A percentile compares a stretch with the other conserved stretches of the same genome.
phyloP scores from a whole-genome alignment of 2,888 invertebrate genomes.

The Ichneumoninae sp. region DNA sequence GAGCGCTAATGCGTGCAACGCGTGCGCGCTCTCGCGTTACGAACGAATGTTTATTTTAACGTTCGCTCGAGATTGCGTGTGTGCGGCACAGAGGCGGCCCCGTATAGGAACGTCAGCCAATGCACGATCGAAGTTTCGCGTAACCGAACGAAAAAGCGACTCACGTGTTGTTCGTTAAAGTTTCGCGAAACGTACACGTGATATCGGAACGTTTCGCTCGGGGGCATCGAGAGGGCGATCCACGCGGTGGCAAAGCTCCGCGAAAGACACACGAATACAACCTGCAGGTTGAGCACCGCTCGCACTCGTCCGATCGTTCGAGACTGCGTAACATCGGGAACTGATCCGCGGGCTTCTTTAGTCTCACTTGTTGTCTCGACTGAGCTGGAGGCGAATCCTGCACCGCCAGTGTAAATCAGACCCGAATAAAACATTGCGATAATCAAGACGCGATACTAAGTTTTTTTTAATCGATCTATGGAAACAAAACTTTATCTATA shows the following conservation, averaged over 20 bases:
- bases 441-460: background rate
- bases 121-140: slow-evolving; percentile 9
- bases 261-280: slow-evolving; percentile 45
- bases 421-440: background rate
- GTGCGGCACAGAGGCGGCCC: slow-evolving; percentile 6
- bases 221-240: slow-evolving; percentile 58
- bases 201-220: slow-evolving; percentile 63
- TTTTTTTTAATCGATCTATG: background rate
- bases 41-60: slow-evolving; percentile 18
- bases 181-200: slow-evolving; percentile 76
- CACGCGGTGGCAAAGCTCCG: slow-evolving; percentile 46
- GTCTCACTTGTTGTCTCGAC: slow-evolving; percentile 70
- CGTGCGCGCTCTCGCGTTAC: slow-evolving; percentile 17
- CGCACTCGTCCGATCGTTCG: slow-evolving; percentile 70
- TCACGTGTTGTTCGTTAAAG: slow-evolving; percentile 80
- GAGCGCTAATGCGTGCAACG: background rate
- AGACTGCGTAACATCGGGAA: slow-evolving; percentile 72
- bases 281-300: slow-evolving; percentile 69
- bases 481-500: background rate
- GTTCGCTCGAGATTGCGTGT: background rate
- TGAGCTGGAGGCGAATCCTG: slow-evolving; percentile 52
- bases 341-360: slow-evolving; percentile 67
- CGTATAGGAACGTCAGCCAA: background rate
- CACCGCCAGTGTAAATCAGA: background rate
- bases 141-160: slow-evolving; percentile 60